These are phyloP conservation scores for Todus mexicanus DNA, from an alignment of 2,797 vertebrate genomes.

Conservation along the genomic window DNA sequence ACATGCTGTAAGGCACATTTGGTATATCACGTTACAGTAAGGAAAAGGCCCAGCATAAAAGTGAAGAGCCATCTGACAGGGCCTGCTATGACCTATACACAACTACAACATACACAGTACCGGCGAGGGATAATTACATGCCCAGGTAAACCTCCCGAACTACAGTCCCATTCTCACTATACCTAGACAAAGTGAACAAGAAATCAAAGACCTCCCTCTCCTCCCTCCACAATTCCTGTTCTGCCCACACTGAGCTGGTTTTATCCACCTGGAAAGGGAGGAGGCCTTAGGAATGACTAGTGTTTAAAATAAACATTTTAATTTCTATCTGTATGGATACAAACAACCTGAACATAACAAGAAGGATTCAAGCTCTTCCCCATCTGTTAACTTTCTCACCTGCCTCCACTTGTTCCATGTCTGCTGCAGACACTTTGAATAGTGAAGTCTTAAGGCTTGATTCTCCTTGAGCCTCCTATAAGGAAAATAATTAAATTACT, in stretches of 20 bases:
- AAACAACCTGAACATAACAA: neutral
- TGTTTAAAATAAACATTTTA: neutral
- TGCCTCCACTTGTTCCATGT: slow-evolving; percentile 83
- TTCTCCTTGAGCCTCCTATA: slow-evolving; percentile 74
- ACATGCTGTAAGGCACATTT: neutral
- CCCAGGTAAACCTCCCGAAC: neutral
- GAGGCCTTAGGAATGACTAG: neutral
- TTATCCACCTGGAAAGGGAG: neutral
- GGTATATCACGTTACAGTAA: neutral
- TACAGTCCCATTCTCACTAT: neutral
- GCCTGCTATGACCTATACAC: neutral
- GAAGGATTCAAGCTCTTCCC: neutral
- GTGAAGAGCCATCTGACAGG: neutral
- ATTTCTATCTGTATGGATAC: neutral
- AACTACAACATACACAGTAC: neutral
- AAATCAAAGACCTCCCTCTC: neutral
- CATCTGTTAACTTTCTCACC: slow-evolving; percentile 72
- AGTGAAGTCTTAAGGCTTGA: slow-evolving; percentile 69
- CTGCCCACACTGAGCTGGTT: neutral
- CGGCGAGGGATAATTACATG: neutral
- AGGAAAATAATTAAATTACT: neutral
- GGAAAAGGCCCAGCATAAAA: neutral
- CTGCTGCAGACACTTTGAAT: slow-evolving; percentile 56
- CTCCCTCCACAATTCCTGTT: neutral
- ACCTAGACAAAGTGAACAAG: neutral